Conservation (phyloP, 2,113 vertebrate genomes). For the Varanus salvator region DNA sequence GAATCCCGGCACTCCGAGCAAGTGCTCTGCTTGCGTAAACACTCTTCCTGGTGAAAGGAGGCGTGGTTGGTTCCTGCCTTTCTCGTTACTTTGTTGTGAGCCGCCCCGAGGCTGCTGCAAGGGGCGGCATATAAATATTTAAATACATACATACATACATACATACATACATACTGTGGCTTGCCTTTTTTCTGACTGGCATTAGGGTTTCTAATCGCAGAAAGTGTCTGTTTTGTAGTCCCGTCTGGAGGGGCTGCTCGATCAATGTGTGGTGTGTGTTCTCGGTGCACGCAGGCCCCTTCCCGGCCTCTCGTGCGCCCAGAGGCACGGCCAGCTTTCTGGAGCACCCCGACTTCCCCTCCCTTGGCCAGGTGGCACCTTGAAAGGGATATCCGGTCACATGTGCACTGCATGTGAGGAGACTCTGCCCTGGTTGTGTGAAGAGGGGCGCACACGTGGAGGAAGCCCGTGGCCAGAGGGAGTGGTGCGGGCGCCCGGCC, state of each 20-base stretch:
- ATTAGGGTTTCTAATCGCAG: not conserved
- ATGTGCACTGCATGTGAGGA: not conserved
- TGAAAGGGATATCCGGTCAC: not conserved
- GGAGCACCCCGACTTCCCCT: not conserved
- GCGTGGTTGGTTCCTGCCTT: not conserved
- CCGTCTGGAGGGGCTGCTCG: not conserved
- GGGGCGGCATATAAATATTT: too few species aligned
- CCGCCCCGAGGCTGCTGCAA: too few species aligned
- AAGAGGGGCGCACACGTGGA: not conserved
- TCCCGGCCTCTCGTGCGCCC: too few species aligned
- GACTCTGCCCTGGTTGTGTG: not conserved
- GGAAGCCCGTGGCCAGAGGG: too few species aligned
- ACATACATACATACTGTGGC: not conserved
- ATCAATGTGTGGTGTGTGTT: not conserved
- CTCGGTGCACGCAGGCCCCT: not conserved
- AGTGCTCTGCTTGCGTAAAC: too few species aligned
- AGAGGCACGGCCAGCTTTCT: not conserved
- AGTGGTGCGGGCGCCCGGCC: too few species aligned
- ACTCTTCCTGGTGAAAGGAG: too few species aligned
- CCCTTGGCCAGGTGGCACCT: not conserved
- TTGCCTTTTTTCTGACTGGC: too few species aligned
- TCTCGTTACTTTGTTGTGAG: too few species aligned
- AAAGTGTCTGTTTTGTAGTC: not conserved
- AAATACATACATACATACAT: too few species aligned
- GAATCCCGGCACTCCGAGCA: not conserved